Evolutionary conservation across 1,140 invertebrate genomes (phyloP).

Genomic region (Ooceraea biroi): DNA sequence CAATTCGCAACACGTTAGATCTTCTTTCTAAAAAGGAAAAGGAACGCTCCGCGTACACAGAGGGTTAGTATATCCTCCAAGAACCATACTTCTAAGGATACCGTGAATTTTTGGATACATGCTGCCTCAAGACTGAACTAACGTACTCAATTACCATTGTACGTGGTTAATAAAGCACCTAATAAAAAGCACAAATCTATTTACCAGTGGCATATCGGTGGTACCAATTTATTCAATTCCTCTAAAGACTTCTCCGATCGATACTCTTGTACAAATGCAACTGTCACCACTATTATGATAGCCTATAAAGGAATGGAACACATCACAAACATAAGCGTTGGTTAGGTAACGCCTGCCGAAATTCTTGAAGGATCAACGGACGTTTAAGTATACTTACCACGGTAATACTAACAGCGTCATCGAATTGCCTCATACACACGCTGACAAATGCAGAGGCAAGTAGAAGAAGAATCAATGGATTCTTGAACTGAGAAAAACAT

Average conservation of each 20-base stretch:
- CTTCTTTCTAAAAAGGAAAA: slow-evolving; percentile 65
- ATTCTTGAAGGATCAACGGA: slow-evolving; percentile 31
- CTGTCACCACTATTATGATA: slow-evolving; percentile 98
- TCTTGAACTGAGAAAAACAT: slow-evolving; percentile 93
- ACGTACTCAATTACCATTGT: background rate
- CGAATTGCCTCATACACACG: slow-evolving; percentile 98
- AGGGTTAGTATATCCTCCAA: slow-evolving; percentile 60
- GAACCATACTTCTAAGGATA: slow-evolving; percentile 60
- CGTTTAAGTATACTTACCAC: slow-evolving; percentile 90
- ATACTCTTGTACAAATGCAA: slow-evolving; percentile 99
- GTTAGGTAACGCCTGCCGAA: slow-evolving; percentile 7
- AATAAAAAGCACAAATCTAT: slow-evolving; percentile 64
- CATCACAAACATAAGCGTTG: slow-evolving; percentile 28
- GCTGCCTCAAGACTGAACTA: background rate
- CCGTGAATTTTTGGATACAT: slow-evolving; percentile 57
- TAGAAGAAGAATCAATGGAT: slow-evolving; percentile 98
- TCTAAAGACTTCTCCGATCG: slow-evolving; percentile 99
- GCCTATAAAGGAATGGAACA: slow-evolving; percentile 86
- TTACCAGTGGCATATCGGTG: slow-evolving; percentile 95
- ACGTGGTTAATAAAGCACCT: background rate
- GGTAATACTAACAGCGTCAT: slow-evolving; percentile 99
- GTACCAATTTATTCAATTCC: slow-evolving; percentile 99
- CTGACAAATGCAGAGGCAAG: slow-evolving; percentile 98
- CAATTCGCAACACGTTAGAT: slow-evolving; percentile 60
- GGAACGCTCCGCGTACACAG: slow-evolving; percentile 48